A percentile compares a stretch with the other conserved stretches of the same genome.
phyloP scores from a whole-genome alignment of 2,797 vertebrate genomes.

The Protonibea diacanthus region DNA sequence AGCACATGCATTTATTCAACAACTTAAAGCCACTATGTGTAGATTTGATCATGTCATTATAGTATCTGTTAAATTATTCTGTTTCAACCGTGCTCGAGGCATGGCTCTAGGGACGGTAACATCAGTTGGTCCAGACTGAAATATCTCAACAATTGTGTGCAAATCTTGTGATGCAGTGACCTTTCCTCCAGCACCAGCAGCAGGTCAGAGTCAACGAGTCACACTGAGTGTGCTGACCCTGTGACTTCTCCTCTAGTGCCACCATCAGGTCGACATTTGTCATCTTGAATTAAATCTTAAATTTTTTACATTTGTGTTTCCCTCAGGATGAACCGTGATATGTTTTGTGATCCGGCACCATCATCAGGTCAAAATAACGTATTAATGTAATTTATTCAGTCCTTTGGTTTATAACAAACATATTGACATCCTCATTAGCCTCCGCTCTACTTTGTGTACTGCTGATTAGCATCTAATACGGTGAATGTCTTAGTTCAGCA shows the following conservation, averaged over 20 bases:
- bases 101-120: not conserved
- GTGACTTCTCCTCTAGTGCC: not conserved
- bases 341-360: no score
- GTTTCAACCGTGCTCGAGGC: not conserved
- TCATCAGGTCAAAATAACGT: not conserved
- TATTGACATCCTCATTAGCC: not conserved
- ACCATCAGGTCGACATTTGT: not conserved
- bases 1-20: not conserved
- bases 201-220: not conserved
- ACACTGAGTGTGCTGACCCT: not conserved
- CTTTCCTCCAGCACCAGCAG: not conserved
- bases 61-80: not conserved
- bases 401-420: not conserved
- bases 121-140: not conserved
- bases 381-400: not conserved
- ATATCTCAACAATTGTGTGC: not conserved
- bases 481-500: not conserved
- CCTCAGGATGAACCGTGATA: not conserved
- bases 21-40: constrained; percentile 4
- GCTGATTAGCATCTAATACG: not conserved
- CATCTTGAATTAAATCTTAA: not conserved
- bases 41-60: not conserved
- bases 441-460: not conserved
- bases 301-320: not conserved
- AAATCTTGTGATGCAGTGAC: not conserved